Evolutionary conservation across 92 coral and sea anemone species (phyloP), one percentile per base, ranked within the genome.

Genomic region (Phymanthus crucifer): DNA sequence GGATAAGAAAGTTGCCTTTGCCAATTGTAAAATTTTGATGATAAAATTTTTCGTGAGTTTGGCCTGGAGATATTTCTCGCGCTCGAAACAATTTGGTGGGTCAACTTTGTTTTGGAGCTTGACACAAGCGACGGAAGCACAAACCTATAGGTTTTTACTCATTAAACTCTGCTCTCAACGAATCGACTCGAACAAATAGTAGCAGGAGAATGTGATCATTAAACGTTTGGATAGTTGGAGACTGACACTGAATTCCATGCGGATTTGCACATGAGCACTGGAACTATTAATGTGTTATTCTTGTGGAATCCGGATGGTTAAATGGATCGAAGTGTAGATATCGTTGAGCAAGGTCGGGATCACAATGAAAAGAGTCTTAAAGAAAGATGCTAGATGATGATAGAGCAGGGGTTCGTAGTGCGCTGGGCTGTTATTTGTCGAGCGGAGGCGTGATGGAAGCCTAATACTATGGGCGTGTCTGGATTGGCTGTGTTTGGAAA

Each of bases 381-480:
- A 38, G 69, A 36, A 76, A 76, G 47, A 77, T 32, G 54, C 37
- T n/a, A n/a, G 65, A 56, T 37, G 40, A 38, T 38, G 73, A 77
- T 77, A 77, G 81, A 33, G 47, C 23, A 69, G 35, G 35, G 73
- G 73, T 69, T 69, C 19, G 47, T 69, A 69, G 73, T 69, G 73
- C 73, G 13, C 73, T 35, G 73, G 31, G 35, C 64, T 56, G 81
- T 24, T n/a, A 58, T 56, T 50, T 50, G 56, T 33, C 70, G 32
- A 32, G 74, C 86, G 86, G 80, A 82, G 86, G 86, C 80, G 86
- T 82, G 86, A 82, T 57, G 61, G 40, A 73, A 46, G 61, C 69
- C 58, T 26, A 18, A 40, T 71, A 58, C 64, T 71, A 57, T 34
- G 80, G 77, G 80, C 86, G 80, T 74, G 80, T 38, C 71, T 65